phyloP scores from a whole-genome alignment of 2,888 invertebrate genomes.

The Zootermopsis nevadensis region DNA sequence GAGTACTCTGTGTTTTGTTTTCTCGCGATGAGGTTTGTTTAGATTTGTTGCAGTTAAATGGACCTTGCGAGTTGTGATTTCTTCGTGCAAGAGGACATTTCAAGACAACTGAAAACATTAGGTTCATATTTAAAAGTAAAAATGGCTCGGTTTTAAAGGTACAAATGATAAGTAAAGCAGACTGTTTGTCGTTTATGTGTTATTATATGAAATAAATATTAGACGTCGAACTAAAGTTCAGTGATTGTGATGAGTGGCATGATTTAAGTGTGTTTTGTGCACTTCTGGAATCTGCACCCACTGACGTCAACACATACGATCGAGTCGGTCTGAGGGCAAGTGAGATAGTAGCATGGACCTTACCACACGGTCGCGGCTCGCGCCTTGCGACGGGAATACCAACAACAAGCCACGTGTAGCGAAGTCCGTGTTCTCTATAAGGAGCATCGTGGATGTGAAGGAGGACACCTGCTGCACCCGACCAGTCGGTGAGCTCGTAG shows the following conservation, averaged over 20 bases:
- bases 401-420: conserved; percentile 65
- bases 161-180: no score
- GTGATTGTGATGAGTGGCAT: background rate
- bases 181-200: no score
- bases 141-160: background rate
- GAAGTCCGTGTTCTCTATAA: conserved; percentile 71
- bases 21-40: background rate
- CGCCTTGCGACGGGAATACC: conserved; percentile 44
- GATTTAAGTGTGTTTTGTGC: background rate
- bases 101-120: no score
- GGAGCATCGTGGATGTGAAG: conserved; percentile 69
- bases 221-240: background rate
- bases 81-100: no score
- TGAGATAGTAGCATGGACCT: conserved; percentile 55
- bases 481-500: conserved; percentile 40
- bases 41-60: background rate
- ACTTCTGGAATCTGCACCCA: no score
- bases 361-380: conserved; percentile 55
- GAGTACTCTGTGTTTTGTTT: background rate
- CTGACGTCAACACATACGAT: background rate
- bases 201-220: no score
- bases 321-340: background rate
- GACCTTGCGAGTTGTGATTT: background rate
- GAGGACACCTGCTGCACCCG: conserved; percentile 58
- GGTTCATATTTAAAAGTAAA: background rate